These are phyloP conservation scores for Diceros bicornis DNA, from an alignment of 2,797 vertebrate species.

Conservation along the genomic window DNA sequence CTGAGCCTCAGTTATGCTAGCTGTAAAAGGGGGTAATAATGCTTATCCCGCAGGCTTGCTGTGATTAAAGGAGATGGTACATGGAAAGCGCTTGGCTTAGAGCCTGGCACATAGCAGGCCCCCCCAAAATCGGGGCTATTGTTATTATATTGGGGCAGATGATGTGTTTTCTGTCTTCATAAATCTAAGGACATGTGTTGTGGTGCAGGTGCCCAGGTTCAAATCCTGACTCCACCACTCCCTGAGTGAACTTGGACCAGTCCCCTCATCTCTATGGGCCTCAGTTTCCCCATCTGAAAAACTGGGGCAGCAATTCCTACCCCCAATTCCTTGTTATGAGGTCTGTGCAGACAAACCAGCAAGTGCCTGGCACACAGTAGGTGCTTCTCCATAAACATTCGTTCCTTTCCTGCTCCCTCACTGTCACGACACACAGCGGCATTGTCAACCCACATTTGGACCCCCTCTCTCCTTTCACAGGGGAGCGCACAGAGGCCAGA, in stretches of 20 bases:
- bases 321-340: not conserved
- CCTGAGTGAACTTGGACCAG: not conserved
- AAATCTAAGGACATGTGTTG: not conserved
- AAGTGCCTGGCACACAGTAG: not conserved
- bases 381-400: not conserved
- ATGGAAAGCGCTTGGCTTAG: not conserved
- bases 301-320: not conserved
- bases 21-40: not conserved
- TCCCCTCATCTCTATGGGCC: not conserved
- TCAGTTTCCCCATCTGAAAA: constrained; percentile 41
- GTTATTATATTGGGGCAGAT: not conserved
- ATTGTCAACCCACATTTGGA: not conserved
- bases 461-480: not conserved
- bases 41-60: not conserved
- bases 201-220: not conserved
- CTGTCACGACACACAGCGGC: rapidly evolving
- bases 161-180: not conserved
- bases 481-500: not conserved
- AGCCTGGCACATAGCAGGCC: not conserved
- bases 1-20: not conserved
- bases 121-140: not conserved
- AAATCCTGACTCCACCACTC: not conserved
- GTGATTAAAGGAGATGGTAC: not conserved
- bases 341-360: not conserved
- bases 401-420: not conserved